Base-by-base conservation (phyloP, 2,888 invertebrate species). In the Meta bourneti region DNA sequence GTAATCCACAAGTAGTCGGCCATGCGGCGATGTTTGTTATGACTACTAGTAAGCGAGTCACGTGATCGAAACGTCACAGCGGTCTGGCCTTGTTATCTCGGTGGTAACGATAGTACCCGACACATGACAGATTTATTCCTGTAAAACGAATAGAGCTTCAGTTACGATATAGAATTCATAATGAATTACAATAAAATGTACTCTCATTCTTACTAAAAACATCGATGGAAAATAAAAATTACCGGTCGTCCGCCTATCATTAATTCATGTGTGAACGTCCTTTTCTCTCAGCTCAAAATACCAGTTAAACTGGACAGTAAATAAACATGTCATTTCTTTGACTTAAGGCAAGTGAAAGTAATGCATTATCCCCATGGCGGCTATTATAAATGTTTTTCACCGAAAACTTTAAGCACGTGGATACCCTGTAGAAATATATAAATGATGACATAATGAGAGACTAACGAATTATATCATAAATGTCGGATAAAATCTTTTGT, bases 251-350 rank as follows among this genome's bases (percentile, higher is more conserved):
- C 16, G 54, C 83, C 82, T 54, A 52, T 84, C 20, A 4, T n/a
- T 7, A 34, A 74, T 72, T 20, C 8, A n/a, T 20, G n/a, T 74
- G 83, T 54, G 74, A 84, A 54, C 54, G 74, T 34, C 74, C 74
- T 74, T 74, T 34, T 11, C 34, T 74, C 52, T 72, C 51, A 34
- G n/a, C 16, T 83, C 19, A 71, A 72, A 52, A 51, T 52, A 74
- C 82, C 61, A 75, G 72, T 54, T 54, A 84, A 48, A 84, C 61
- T 13, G 61, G 51, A 20, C 70, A 48, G 16, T 81, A 81, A 49
- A 49, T 70, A 77, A 77, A 74, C 72, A 74, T 1, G 4, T 61
- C 54, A 75, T 52, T 51, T 19, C 34, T 83, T 83, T 83, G 9
- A 51, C 71, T 51, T 52, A n/a, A n/a, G n/a, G n/a, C n/a, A 61